Evolutionary conservation across 2,797 vertebrate species (phyloP).

Genomic region (Ctenosaura bakeri): DNA sequence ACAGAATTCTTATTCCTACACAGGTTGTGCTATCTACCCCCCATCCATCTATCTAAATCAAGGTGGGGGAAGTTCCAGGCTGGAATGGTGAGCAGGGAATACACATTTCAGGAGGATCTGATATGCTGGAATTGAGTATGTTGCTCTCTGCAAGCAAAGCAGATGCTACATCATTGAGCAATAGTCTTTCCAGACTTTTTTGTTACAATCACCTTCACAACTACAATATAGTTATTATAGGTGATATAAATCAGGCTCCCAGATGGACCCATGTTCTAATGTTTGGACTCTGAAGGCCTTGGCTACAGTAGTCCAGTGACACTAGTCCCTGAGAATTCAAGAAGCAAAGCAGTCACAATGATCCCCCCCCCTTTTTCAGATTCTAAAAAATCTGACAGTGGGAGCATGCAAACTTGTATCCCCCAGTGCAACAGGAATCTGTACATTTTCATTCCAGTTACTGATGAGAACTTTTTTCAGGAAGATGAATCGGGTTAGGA

Average conservation of each 20-base stretch:
- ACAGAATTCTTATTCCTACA: too few species aligned
- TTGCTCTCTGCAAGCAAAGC: neutral
- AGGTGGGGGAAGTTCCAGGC: neutral
- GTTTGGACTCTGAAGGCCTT: neutral
- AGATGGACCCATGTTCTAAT: neutral
- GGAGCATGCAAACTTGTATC: neutral
- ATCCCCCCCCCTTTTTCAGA: neutral
- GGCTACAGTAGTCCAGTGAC: neutral
- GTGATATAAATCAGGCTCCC: too few species aligned
- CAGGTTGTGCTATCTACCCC: too few species aligned
- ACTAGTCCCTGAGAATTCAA: constrained; percentile 4
- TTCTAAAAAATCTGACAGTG: neutral
- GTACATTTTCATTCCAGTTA: neutral
- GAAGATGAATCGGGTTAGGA: neutral
- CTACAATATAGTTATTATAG: neutral
- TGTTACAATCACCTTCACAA: neutral
- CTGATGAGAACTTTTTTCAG: rapidly evolving
- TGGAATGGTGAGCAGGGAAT: too few species aligned
- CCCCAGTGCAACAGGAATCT: neutral
- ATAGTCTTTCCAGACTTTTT: neutral
- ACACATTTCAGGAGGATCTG: neutral
- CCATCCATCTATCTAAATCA: too few species aligned
- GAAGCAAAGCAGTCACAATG: neutral
- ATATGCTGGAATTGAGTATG: too few species aligned
- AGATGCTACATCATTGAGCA: neutral